phyloP scores from a whole-genome alignment of 1,140 invertebrate species.

The Rhizoglyphus robini region DNA sequence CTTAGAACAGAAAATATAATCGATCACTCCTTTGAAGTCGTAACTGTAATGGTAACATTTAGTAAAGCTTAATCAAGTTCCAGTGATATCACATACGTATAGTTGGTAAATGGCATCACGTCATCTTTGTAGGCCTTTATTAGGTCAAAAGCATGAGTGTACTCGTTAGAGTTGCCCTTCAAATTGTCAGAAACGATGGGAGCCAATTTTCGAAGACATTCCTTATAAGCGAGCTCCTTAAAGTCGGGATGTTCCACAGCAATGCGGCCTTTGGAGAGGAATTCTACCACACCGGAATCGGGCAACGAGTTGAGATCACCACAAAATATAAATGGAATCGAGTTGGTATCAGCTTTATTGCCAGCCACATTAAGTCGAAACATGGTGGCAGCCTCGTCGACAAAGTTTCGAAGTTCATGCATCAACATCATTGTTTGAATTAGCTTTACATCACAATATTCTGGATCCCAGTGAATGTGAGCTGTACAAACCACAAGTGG shows the following conservation, averaged over 20 bases:
- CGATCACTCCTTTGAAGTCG: slow-evolving; percentile 98
- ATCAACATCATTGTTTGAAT: slow-evolving; percentile 99
- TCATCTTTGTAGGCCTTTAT: slow-evolving; percentile 83
- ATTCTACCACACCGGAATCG: slow-evolving; percentile 94
- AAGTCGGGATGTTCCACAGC: slow-evolving; percentile 84
- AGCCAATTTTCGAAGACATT: slow-evolving; percentile 67
- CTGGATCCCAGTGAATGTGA: slow-evolving; percentile 99
- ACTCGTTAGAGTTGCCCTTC: slow-evolving; percentile 49
- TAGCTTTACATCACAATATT: slow-evolving; percentile 98
- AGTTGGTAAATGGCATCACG: slow-evolving; percentile 96
- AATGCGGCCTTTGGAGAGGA: slow-evolving; percentile 73
- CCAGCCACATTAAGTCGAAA: slow-evolving; percentile 38
- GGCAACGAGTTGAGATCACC: slow-evolving; percentile 98
- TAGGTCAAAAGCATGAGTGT: slow-evolving; percentile 88
- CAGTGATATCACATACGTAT: slow-evolving; percentile 64
- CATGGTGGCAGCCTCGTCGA: slow-evolving; percentile 52
- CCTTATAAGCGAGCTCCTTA: slow-evolving; percentile 87
- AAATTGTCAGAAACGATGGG: slow-evolving; percentile 25
- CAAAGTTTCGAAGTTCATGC: slow-evolving; percentile 61
- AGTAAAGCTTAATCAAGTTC: slow-evolving; percentile 17
- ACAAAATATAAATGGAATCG: slow-evolving; percentile 84
- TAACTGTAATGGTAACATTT: slow-evolving; percentile 62
- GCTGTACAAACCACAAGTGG: slow-evolving; percentile 89
- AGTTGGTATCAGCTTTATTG: slow-evolving; percentile 53
- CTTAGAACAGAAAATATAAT: slow-evolving; percentile 96